Conservation (phyloP, 2,797 vertebrate genomes). For the Phalanger gymnotis region DNA sequence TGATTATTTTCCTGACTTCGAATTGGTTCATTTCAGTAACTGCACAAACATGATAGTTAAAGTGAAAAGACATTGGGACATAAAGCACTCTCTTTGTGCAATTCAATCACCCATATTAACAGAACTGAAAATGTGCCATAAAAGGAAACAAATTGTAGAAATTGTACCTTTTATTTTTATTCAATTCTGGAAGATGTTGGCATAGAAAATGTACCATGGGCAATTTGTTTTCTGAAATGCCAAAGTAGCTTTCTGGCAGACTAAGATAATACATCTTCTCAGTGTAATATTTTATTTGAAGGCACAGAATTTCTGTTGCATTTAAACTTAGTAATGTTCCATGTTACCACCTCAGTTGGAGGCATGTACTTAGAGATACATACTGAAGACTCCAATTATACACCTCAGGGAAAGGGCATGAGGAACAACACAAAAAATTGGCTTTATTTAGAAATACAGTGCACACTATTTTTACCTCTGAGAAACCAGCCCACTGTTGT, state of each 20-base stretch:
- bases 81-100: constrained; percentile 49
- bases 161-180: constrained; percentile 72
- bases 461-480: constrained; percentile 43
- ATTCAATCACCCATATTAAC: constrained; percentile 63
- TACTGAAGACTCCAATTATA: constrained; percentile 69
- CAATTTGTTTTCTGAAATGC: constrained; percentile 71
- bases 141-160: constrained; percentile 71
- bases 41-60: constrained; percentile 30
- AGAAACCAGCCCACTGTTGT: neutral
- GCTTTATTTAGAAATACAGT: constrained; percentile 60
- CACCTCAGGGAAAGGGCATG: constrained; percentile 45
- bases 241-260: constrained; percentile 64
- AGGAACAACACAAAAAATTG: constrained; percentile 14
- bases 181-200: constrained; percentile 63
- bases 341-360: constrained; percentile 60
- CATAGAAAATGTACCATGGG: constrained; percentile 67
- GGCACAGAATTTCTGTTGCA: constrained; percentile 55
- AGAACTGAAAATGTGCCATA: constrained; percentile 61
- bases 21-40: constrained; percentile 47
- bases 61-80: constrained; percentile 14
- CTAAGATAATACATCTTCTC: constrained; percentile 68
- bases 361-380: constrained; percentile 62
- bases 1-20: constrained; percentile 22
- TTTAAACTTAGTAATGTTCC: constrained; percentile 65
- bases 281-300: constrained; percentile 65